Evolutionary conservation across 2,888 invertebrate genomes (phyloP), one percentile per base, ranked within the genome.

Genomic region (Dynastes grantii): DNA sequence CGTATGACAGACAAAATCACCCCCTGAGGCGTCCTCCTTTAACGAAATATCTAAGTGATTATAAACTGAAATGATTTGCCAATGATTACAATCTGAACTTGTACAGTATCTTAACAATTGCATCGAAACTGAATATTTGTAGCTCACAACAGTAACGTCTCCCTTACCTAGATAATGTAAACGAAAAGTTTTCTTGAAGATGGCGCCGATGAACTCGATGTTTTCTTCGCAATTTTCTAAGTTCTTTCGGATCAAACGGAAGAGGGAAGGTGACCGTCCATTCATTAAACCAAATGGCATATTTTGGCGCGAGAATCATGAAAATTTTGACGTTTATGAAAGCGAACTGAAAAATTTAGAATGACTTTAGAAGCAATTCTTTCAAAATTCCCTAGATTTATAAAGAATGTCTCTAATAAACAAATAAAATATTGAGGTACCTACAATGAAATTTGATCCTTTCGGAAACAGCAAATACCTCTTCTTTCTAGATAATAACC

Each of bases 191-290:
- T 76, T 81, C 80, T 88, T 92, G 92, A 75, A 93, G 85, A 70
- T 92, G 91, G 49, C 92, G 88, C 80, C 91, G 90, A 83, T 91
- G 91, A 37, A 89, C 84, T 80, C 89, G 88, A 82, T 90, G 90
- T n/a, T 88, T 83, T 77, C 89, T 89, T 81, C 85, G 84, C 58
- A 80, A 76, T 64, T 81, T 81, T 32, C 82, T 88, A 0, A 89
- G 88, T 80, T 89, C 85, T 79, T 88, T 88, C 1, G 88, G 87
- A 76, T 90, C 90, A n/a, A 40, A 45, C 22, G 77, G 77, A 51
- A 77, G 45, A 11, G 77, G 71, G 27, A 61, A 77, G n/a, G 71
- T 61, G 4, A 71, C 68, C 3, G 68, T 63, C 40, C 68, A 77
- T 45, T 77, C 77, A 2, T 68, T 77, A 45, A 77, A 63, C 68